phyloP scores from a whole-genome alignment of 2,888 invertebrate species.

The Drosophila lacicola region DNA sequence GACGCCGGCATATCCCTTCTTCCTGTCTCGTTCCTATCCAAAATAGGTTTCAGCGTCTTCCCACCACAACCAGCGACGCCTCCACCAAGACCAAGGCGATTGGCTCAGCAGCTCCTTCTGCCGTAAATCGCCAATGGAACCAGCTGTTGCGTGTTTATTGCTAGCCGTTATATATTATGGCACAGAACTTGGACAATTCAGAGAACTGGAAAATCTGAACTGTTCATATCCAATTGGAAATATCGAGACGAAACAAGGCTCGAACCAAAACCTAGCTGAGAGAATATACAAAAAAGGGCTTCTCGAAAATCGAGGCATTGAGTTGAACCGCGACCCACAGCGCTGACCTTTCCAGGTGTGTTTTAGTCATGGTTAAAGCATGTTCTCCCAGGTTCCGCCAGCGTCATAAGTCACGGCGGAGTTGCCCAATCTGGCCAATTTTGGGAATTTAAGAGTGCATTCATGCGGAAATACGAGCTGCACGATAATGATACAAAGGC shows the following conservation, averaged over 20 bases:
- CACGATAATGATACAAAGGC: conserved; percentile 58
- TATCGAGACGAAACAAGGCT: too few relatives aligned
- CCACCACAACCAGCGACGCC: conserved; percentile 5
- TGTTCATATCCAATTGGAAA: too few relatives aligned
- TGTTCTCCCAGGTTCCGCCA: background rate
- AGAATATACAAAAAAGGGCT: too few relatives aligned
- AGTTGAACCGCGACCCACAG: too few relatives aligned
- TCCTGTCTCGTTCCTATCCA: conserved; percentile 66
- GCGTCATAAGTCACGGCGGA: conserved; percentile 37
- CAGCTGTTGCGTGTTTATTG: background rate
- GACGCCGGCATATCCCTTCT: conserved; percentile 66
- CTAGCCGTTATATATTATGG: conserved; percentile 11
- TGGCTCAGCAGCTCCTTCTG: conserved; percentile 43
- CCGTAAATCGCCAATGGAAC: conserved; percentile 12
- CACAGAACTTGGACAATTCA: conserved; percentile 13
- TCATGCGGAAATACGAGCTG: conserved; percentile 79
- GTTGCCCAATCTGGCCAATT: conserved; percentile 28
- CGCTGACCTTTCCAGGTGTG: background rate
- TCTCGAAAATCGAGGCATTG: too few relatives aligned
- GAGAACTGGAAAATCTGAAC: background rate
- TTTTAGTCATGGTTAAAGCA: background rate
- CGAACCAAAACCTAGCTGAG: too few relatives aligned
- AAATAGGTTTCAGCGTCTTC: conserved; percentile 66
- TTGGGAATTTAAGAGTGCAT: conserved; percentile 44
- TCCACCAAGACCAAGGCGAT: conserved; percentile 18